A percentile compares a stretch with the other conserved stretches of the same genome.
Evolutionary conservation across 2,113 vertebrate genomes (phyloP).

Genomic region (Ailurus styani): DNA sequence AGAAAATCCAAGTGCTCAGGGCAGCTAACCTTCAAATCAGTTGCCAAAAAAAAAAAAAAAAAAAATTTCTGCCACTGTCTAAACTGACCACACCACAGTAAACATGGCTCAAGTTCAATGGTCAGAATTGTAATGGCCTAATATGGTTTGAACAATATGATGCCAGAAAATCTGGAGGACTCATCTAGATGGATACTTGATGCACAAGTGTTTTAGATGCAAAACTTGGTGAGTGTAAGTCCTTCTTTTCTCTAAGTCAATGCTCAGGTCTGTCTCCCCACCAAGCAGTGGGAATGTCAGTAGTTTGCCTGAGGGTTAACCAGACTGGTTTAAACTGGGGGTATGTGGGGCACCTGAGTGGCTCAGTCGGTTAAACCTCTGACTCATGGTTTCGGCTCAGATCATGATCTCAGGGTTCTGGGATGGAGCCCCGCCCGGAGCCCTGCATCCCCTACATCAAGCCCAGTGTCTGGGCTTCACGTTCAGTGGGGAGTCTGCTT

Average conservation of each 20-base stretch:
- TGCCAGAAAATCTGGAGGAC: not conserved
- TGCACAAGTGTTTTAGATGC: not conserved
- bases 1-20: not conserved
- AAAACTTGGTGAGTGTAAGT: fast-evolving
- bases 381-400: not conserved
- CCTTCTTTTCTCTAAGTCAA: not conserved
- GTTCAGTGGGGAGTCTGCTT: not conserved
- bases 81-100: not conserved
- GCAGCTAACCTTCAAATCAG: not conserved
- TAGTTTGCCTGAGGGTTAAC: not conserved
- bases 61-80: not conserved
- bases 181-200: not conserved
- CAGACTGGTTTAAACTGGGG: not conserved
- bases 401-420: not conserved
- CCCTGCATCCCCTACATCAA: not conserved
- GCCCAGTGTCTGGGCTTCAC: not conserved
- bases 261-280: not conserved
- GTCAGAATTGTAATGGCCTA: not conserved
- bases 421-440: not conserved
- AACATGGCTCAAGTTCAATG: fast-evolving
- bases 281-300: not conserved
- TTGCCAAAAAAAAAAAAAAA: not conserved
- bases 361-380: too few species aligned
- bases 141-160: not conserved
- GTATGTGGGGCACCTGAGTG: too few species aligned